Percentiles rank a stretch among this genome's conserved stretches.
phyloP scores from a whole-genome alignment of 1,140 invertebrate species.

The Drosophila sproati region DNA sequence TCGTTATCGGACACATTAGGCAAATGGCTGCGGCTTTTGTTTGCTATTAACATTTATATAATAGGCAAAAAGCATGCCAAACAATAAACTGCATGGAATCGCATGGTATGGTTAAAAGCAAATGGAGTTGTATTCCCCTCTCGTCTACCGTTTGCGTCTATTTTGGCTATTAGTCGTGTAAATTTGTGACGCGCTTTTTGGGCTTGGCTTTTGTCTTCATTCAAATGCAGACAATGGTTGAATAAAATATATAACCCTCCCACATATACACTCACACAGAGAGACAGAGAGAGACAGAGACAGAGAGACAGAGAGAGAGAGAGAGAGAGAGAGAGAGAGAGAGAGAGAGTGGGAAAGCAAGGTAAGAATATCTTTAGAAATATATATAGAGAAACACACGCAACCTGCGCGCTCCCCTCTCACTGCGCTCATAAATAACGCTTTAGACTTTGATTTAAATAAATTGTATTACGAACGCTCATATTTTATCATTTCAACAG shows the following conservation, averaged over 20 bases:
- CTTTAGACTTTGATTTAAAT: conserved; percentile 83
- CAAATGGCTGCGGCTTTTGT: conserved; percentile 63
- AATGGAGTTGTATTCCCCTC: conserved; percentile 69
- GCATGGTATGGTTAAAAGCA: conserved; percentile 63
- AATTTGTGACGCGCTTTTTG: conserved; percentile 78
- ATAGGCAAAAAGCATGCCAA: conserved; percentile 72
- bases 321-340: background rate
- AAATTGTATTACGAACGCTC: conserved; percentile 78
- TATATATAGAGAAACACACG: conserved; percentile 1
- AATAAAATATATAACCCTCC: conserved; percentile 50
- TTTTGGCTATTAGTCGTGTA: conserved; percentile 64
- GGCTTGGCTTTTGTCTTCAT: conserved; percentile 80
- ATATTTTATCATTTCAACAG: conserved; percentile 81
- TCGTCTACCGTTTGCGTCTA: conserved; percentile 47
- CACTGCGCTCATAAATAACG: conserved; percentile 75
- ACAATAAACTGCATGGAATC: conserved; percentile 70
- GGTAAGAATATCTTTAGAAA: background rate
- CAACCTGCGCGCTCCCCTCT: background rate
- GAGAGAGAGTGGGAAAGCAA: background rate
- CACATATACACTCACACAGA: conserved; percentile 16
- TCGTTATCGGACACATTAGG: conserved; percentile 66
- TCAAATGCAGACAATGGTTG: conserved; percentile 76
- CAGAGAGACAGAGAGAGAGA: background rate
- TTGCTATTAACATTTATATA: conserved; percentile 63
- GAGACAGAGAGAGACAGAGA: conserved; percentile 4